Percentiles rank a stretch among this genome's conserved stretches.
Conservation (phyloP, 2,113 vertebrate species). For the Probosciger aterrimus region DNA sequence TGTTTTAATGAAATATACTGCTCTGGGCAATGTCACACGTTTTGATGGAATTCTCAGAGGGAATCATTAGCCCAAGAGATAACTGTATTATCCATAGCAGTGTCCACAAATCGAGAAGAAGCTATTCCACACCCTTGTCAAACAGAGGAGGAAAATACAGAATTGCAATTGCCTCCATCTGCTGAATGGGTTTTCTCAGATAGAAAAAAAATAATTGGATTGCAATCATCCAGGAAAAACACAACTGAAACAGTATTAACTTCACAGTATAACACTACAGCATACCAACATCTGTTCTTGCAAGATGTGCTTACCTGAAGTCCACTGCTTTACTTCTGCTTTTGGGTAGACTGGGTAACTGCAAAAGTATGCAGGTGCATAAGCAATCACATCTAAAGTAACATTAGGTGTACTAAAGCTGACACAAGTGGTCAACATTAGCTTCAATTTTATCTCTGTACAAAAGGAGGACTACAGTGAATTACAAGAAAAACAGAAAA, state of each 20-base stretch:
- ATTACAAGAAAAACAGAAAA: neutral
- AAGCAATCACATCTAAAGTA: neutral
- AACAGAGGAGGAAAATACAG: neutral
- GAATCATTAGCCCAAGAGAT: constrained; percentile 19
- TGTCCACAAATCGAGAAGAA: neutral
- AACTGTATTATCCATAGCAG: neutral
- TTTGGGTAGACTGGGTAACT: neutral
- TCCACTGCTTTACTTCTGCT: neutral
- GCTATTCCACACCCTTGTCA: neutral
- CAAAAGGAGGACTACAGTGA: neutral
- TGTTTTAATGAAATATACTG: constrained; percentile 25
- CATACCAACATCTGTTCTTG: constrained; percentile 14
- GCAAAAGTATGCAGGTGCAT: neutral
- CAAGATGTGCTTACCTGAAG: constrained; percentile 25
- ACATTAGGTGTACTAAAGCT: neutral
- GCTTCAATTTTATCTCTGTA: neutral
- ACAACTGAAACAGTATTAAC: constrained; percentile 12
- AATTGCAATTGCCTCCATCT: constrained; percentile 3
- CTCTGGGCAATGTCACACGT: constrained; percentile 22
- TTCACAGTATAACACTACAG: neutral
- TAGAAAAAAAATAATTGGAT: constrained; percentile 37
- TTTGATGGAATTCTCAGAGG: constrained; percentile 35
- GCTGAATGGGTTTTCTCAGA: constrained; percentile 24
- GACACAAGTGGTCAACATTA: neutral
- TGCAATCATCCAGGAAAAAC: constrained; percentile 29